These are phyloP conservation scores for Unio delphinus DNA, from an alignment of 2,888 invertebrate genomes.

Conservation along the genomic window DNA sequence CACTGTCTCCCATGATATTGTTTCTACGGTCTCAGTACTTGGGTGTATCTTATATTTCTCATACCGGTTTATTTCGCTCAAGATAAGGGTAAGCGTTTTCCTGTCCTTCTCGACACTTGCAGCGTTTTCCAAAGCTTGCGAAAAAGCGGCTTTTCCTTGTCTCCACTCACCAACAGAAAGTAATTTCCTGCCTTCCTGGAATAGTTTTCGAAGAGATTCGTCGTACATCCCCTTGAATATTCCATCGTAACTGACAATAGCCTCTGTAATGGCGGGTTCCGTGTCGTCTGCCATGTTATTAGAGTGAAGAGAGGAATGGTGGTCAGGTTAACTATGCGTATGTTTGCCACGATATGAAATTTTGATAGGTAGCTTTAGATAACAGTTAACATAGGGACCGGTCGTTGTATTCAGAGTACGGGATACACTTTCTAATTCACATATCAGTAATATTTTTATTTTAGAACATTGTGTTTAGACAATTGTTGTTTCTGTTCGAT, in stretches of 20 bases:
- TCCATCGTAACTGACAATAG: conserved; percentile 43
- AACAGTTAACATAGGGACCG: too few species aligned
- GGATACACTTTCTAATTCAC: too few species aligned
- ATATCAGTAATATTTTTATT: too few species aligned
- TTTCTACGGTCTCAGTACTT: conserved; percentile 1
- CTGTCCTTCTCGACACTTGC: conserved; percentile 22
- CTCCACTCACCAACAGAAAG: conserved; percentile 31
- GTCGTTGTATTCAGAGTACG: too few species aligned
- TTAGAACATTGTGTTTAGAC: too few species aligned
- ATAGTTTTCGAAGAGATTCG: conserved; percentile 23
- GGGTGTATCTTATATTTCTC: conserved; percentile 22
- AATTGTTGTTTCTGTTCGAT: too few species aligned
- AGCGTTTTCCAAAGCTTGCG: conserved; percentile 18
- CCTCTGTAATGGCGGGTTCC: conserved; percentile 19
- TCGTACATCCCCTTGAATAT: conserved; percentile 50
- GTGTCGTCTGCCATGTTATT: too few species aligned
- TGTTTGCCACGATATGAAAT: too few species aligned
- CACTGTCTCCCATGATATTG: conserved; percentile 29
- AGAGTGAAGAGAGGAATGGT: too few species aligned
- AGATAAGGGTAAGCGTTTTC: conserved; percentile 29
- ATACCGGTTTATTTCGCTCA: conserved; percentile 31
- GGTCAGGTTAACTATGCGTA: too few species aligned
- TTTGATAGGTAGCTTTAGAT: too few species aligned
- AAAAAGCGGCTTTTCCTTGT: conserved; percentile 22
- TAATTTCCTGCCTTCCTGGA: conserved; percentile 26